Evolutionary conservation across 2,797 vertebrate species (phyloP).

Genomic region (Poeciliopsis gracilis): DNA sequence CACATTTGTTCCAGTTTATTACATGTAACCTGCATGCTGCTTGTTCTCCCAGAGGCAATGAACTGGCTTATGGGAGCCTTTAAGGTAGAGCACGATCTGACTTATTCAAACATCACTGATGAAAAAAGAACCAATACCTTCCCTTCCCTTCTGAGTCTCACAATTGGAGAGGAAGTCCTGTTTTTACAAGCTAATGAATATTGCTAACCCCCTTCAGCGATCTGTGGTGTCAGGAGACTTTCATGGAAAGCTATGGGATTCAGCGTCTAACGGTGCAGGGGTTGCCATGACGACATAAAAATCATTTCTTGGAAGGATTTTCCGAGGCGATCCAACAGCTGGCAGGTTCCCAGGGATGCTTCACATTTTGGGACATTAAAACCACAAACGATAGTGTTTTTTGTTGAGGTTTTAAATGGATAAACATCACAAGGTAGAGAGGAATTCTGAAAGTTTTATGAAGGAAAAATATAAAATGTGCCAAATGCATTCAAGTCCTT

Average conservation of each 20-base stretch:
- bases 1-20: constrained; percentile 75
- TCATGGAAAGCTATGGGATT: neutral
- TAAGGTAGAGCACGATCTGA: constrained; percentile 59
- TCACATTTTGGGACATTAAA: neutral
- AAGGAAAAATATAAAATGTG: neutral
- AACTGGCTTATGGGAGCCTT: constrained; percentile 67
- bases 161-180: constrained; percentile 55
- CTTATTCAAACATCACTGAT: constrained; percentile 68
- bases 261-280: neutral
- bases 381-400: neutral
- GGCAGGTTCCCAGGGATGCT: neutral
- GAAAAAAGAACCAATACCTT: constrained; percentile 48
- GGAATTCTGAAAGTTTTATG: neutral
- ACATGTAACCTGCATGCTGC: constrained; percentile 61
- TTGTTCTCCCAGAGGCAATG: constrained; percentile 64
- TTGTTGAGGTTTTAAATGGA: neutral
- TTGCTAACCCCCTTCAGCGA: constrained; percentile 41
- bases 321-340: neutral
- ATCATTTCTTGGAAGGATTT: neutral
- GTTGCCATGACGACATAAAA: neutral
- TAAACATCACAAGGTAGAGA: neutral
- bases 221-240: constrained; percentile 25
- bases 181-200: constrained; percentile 69
- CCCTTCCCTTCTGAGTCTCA: constrained; percentile 38
- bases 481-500: neutral